Evolutionary conservation across 2,888 invertebrate genomes (phyloP).

Genomic region (Toxonevra muliebris): DNA sequence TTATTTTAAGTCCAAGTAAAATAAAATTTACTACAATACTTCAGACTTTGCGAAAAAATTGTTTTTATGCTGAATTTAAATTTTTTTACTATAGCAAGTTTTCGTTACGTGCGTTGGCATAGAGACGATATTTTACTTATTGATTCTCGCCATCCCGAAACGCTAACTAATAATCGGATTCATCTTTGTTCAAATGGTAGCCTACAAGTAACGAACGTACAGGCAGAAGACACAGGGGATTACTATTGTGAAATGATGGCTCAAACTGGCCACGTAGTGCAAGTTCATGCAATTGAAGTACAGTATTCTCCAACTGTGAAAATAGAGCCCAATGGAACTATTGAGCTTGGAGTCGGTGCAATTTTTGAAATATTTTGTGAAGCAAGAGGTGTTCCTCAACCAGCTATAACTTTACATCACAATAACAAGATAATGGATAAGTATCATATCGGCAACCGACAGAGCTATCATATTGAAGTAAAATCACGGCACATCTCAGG

Average conservation of each 20-base stretch:
- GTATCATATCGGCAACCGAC: conserved; percentile 55
- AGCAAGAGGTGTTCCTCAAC: conserved; percentile 76
- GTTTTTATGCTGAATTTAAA: no score
- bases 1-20: no score
- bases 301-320: conserved; percentile 76
- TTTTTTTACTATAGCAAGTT: conserved; percentile 65
- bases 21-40: no score
- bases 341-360: conserved; percentile 79
- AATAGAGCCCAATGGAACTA: conserved; percentile 74
- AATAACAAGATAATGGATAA: conserved; percentile 52
- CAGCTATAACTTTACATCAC: conserved; percentile 75
- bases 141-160: conserved; percentile 67
- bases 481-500: conserved; percentile 74
- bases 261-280: conserved; percentile 58
- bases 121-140: conserved; percentile 73
- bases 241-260: conserved; percentile 68
- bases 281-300: conserved; percentile 81
- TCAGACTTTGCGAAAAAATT: no score
- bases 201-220: conserved; percentile 69
- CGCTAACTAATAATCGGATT: conserved; percentile 66
- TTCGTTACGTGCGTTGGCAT: conserved; percentile 76
- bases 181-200: conserved; percentile 77
- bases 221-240: conserved; percentile 67
- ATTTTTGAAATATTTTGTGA: conserved; percentile 80
- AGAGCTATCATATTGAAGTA: conserved; percentile 59